phyloP scores from a whole-genome alignment of 2,797 vertebrate genomes.

The Fistularia commersonii region DNA sequence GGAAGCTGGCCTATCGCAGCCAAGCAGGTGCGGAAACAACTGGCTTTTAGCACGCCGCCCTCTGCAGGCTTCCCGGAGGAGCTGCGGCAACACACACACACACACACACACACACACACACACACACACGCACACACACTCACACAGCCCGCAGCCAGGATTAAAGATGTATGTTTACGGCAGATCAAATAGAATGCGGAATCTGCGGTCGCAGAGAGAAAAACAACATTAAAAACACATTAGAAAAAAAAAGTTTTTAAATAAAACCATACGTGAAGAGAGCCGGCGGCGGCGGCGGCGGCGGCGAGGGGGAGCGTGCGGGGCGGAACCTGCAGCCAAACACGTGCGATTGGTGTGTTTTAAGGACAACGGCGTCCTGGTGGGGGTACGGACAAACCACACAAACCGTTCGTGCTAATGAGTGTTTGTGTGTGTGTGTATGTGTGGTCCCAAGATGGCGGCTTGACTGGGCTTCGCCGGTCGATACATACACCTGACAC shows the following conservation, averaged over 20 bases:
- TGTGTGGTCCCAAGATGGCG: constrained; percentile 22
- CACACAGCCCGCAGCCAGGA: constrained; percentile 65
- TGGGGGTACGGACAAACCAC: constrained; percentile 35
- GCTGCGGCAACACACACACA: constrained; percentile 25
- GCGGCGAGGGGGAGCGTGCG: too few species aligned
- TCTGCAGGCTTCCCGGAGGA: constrained; percentile 48
- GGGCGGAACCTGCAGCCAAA: too few species aligned
- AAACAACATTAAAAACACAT: constrained; percentile 59
- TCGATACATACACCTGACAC: constrained; percentile 35
- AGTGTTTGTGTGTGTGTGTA: constrained; percentile 21
- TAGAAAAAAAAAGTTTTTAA: constrained; percentile 51
- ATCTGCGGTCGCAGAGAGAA: constrained; percentile 56
- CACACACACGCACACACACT: constrained; percentile 39
- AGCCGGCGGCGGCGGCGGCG: constrained; percentile 54
- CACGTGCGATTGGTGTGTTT: constrained; percentile 38
- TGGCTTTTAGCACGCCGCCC: constrained; percentile 54
- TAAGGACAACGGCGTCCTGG: constrained; percentile 44
- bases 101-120: constrained; percentile 24
- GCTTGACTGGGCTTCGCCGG: constrained; percentile 23
- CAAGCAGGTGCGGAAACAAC: constrained; percentile 11
- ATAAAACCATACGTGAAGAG: constrained; percentile 55
- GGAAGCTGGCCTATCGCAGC: constrained; percentile 50
- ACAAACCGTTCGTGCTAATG: constrained; percentile 40
- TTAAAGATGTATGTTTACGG: constrained; percentile 75
- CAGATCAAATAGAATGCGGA: constrained; percentile 72